These are phyloP conservation scores for Mesaphorura yosii DNA, from an alignment of 1,140 invertebrate genomes.

Conservation along the genomic window DNA sequence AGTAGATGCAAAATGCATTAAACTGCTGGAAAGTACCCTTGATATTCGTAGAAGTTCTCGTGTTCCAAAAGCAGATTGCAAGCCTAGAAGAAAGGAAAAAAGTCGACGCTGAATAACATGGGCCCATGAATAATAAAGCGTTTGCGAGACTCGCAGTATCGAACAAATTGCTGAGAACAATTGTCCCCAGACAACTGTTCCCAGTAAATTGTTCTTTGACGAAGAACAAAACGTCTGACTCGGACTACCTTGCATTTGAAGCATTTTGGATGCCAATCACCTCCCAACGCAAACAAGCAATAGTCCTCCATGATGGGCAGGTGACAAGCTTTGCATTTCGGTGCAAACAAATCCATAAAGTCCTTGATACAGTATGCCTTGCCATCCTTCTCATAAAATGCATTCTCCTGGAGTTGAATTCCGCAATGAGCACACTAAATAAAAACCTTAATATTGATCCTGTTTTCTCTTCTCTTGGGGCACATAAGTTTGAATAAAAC, in stretches of 20 bases:
- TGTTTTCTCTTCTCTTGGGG: too few relatives aligned
- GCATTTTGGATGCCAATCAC: constrained; percentile 56
- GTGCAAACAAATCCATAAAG: constrained; percentile 52
- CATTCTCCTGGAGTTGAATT: constrained; percentile 45
- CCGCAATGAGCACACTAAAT: constrained; percentile 50
- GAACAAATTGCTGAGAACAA: neutral
- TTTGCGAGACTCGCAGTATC: too few relatives aligned
- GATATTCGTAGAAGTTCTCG: constrained; percentile 41
- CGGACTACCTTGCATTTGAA: constrained; percentile 54
- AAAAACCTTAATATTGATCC: too few relatives aligned
- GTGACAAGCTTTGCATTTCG: constrained; percentile 50
- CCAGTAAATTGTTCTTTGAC: neutral
- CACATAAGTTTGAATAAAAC: too few relatives aligned
- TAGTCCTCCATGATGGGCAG: constrained; percentile 47
- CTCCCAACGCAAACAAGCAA: constrained; percentile 53
- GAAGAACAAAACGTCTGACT: neutral
- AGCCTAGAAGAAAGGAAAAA: constrained; percentile 35
- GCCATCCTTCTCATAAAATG: constrained; percentile 41
- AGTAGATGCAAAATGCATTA: too few relatives aligned
- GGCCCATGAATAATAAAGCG: neutral
- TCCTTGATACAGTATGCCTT: constrained; percentile 44
- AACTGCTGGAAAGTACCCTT: too few relatives aligned
- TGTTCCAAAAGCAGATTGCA: constrained; percentile 40
- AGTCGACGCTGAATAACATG: neutral
- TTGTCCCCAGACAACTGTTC: neutral